These are phyloP conservation scores for Choloepus didactylus DNA, from an alignment of 2,797 vertebrate genomes.

Conservation along the genomic window DNA sequence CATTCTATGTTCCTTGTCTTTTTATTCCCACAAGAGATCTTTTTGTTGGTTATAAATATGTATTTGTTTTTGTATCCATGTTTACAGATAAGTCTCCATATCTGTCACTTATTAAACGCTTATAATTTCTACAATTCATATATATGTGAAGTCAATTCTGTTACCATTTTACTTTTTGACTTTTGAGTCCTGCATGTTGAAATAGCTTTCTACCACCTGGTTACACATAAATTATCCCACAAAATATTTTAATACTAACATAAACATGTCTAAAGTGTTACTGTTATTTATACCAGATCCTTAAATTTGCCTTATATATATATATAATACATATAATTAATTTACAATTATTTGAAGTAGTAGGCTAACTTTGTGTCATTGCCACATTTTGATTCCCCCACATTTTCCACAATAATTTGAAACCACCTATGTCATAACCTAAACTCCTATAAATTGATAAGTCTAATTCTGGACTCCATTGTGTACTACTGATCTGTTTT, in stretches of 20 bases:
- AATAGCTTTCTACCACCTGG: slow-evolving; percentile 48
- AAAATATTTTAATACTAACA: slow-evolving; percentile 19
- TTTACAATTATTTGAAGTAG: neutral
- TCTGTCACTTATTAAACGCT: slow-evolving; percentile 52
- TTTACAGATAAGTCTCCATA: slow-evolving; percentile 9
- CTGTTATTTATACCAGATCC: neutral
- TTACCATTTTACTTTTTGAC: slow-evolving; percentile 47
- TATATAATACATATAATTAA: no score
- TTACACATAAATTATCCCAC: neutral
- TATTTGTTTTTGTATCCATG: slow-evolving; percentile 49
- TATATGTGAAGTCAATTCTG: slow-evolving; percentile 61
- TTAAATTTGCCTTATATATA: no score
- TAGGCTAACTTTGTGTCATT: neutral
- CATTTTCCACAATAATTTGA: neutral
- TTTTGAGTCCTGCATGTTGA: slow-evolving; percentile 28
- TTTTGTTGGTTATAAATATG: slow-evolving; percentile 52
- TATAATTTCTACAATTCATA: slow-evolving; percentile 53
- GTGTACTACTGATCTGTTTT: neutral
- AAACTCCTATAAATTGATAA: neutral
- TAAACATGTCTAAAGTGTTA: neutral
- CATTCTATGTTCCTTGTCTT: neutral
- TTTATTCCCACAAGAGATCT: neutral
- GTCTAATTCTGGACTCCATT: neutral
- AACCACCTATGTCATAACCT: neutral
- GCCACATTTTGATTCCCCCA: neutral